Conservation (phyloP, 1,140 invertebrate genomes). For the Papilio polytes region DNA sequence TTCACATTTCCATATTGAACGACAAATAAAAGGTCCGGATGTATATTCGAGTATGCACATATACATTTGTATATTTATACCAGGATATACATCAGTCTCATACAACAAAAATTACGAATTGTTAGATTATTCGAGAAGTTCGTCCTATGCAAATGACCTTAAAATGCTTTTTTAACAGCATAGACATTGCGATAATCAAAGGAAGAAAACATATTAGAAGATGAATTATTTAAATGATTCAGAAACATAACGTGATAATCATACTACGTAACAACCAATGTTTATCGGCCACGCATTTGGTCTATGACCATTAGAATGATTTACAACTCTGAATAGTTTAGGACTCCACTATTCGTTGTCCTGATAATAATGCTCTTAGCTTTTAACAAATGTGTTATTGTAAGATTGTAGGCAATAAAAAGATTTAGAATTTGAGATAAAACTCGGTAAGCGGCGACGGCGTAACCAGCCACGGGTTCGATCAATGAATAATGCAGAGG, state of each 20-base stretch:
- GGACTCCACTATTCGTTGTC: background rate
- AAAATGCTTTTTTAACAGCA: background rate
- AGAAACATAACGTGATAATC: background rate
- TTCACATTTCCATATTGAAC: background rate
- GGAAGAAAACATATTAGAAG: too few species aligned
- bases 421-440: slow-evolving; percentile 64
- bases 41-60: too few species aligned
- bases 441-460: slow-evolving; percentile 44
- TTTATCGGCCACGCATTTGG: background rate
- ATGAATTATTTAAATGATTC: too few species aligned
- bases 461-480: slow-evolving; percentile 49
- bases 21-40: background rate
- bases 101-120: too few species aligned
- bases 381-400: background rate
- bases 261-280: background rate
- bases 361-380: background rate
- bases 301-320: background rate
- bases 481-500: slow-evolving; percentile 77
- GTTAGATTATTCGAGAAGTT: too few species aligned
- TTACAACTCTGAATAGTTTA: background rate
- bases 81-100: too few species aligned
- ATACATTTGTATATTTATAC: too few species aligned
- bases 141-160: too few species aligned
- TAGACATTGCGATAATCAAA: background rate
- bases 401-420: slow-evolving; percentile 43